These are phyloP conservation scores for Delia radicum DNA, from an alignment of 1,140 invertebrate genomes.

Conservation along the genomic window DNA sequence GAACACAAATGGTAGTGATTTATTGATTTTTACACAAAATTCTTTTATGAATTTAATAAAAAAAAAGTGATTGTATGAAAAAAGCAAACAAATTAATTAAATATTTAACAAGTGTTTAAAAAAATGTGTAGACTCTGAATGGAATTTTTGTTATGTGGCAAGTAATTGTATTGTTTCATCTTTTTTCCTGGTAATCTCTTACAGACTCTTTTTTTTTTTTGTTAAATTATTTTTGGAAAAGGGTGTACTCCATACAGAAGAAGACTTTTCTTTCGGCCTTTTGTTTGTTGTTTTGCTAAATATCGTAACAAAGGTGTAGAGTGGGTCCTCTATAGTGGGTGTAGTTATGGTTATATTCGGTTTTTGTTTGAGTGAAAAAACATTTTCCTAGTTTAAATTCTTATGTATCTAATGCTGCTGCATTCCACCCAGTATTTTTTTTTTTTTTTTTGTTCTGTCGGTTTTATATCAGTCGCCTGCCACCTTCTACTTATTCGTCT, in stretches of 20 bases:
- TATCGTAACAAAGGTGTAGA: neutral
- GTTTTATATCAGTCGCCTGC: neutral
- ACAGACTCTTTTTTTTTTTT: neutral
- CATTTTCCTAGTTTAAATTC: neutral
- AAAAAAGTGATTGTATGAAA: neutral
- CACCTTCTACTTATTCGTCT: neutral
- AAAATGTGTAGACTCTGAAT: neutral
- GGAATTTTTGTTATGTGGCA: neutral
- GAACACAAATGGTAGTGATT: conserved; percentile 15
- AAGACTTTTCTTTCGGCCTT: neutral
- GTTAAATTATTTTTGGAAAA: neutral
- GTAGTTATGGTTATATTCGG: neutral
- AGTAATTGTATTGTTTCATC: neutral
- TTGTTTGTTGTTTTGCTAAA: neutral
- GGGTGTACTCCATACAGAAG: neutral
- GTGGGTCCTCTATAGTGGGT: no score
- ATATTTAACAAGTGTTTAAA: conserved; percentile 13
- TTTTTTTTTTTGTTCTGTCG: neutral
- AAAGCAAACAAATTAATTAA: neutral
- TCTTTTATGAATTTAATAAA: neutral
- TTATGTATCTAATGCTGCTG: neutral
- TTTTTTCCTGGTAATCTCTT: neutral
- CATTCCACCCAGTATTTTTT: neutral
- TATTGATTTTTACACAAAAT: conserved; percentile 18
- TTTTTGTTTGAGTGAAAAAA: neutral